Conservation (phyloP, 2,113 vertebrate species). For the Craseonycteris thonglongyai region DNA sequence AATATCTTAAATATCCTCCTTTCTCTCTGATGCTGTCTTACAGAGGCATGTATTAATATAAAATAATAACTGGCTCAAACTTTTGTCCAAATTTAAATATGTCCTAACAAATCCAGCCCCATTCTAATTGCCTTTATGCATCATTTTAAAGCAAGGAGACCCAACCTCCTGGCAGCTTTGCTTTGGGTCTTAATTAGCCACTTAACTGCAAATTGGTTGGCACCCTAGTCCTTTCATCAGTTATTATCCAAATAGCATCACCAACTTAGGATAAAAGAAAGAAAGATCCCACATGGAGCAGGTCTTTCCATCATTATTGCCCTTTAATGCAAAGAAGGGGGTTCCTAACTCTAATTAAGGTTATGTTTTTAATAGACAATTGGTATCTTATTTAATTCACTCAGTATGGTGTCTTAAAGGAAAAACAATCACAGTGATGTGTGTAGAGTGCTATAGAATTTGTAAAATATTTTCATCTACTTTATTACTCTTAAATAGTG, state of each 20-base stretch:
- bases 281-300: constrained; percentile 65
- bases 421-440: constrained; percentile 52
- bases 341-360: constrained; percentile 61
- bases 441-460: background rate
- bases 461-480: constrained; percentile 45
- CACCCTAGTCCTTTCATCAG: constrained; percentile 32
- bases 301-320: constrained; percentile 63
- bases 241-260: constrained; percentile 70
- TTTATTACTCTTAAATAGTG: background rate
- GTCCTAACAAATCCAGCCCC: constrained; percentile 47
- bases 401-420: constrained; percentile 34
- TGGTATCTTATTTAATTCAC: constrained; percentile 61
- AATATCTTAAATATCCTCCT: constrained; percentile 55
- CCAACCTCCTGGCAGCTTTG: constrained; percentile 70
- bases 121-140: constrained; percentile 73
- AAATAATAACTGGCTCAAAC: constrained; percentile 70
- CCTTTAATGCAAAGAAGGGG: constrained; percentile 56
- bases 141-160: constrained; percentile 69
- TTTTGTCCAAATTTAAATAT: constrained; percentile 72
- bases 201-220: constrained; percentile 64
- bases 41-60: constrained; percentile 66
- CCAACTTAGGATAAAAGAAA: constrained; percentile 57
- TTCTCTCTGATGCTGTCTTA: constrained; percentile 49
- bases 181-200: constrained; percentile 66
- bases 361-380: constrained; percentile 51